Evolutionary conservation across 2,797 vertebrate genomes (phyloP).

Genomic region (Chloroceryle amazona): DNA sequence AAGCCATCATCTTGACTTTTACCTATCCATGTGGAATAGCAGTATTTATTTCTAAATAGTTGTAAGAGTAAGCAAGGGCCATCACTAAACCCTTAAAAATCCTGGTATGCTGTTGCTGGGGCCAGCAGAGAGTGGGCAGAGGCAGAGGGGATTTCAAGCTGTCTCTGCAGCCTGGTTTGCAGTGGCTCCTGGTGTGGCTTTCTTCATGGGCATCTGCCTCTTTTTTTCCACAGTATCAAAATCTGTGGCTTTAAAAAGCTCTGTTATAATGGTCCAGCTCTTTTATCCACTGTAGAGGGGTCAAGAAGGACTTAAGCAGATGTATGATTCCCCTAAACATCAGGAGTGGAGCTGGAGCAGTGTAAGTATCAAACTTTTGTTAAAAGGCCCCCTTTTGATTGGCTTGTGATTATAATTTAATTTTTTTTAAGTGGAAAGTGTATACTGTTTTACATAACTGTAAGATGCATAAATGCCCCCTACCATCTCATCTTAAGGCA

Average conservation of each 20-base stretch:
- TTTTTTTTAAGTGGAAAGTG: neutral
- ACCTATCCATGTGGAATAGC: neutral
- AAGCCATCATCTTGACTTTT: neutral
- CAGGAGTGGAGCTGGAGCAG: neutral
- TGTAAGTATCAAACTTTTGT: neutral
- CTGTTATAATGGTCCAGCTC: neutral
- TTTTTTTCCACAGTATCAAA: neutral
- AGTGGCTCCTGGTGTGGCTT: neutral
- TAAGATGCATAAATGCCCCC: neutral
- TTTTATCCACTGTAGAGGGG: neutral
- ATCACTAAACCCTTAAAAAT: neutral
- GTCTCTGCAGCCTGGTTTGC: neutral
- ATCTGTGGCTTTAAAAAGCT: neutral
- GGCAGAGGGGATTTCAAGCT: neutral
- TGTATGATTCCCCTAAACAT: neutral
- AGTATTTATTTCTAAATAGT: constrained; percentile 4
- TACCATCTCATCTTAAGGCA: neutral
- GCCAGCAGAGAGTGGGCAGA: neutral
- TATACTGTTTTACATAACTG: neutral
- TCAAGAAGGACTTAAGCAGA: neutral
- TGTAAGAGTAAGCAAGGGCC: neutral
- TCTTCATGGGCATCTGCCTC: neutral
- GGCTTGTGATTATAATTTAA: neutral
- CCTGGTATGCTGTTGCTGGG: neutral
- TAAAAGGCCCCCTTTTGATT: neutral